These are phyloP conservation scores for Pristionchus maxplancki DNA, from an alignment of 2,888 invertebrate species.

Conservation along the genomic window DNA sequence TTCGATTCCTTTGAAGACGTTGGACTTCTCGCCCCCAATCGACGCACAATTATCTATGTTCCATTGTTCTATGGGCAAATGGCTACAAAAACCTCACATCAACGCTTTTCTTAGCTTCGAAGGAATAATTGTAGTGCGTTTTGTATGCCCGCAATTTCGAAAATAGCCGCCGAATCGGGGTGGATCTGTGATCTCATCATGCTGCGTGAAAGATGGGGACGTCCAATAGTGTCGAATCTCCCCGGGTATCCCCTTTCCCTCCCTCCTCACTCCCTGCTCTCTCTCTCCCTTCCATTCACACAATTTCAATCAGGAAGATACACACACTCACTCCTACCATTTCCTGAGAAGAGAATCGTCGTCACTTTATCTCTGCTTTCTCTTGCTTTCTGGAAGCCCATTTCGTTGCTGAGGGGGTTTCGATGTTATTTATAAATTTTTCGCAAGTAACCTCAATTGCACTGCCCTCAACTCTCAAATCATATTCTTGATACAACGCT, in stretches of 20 bases:
- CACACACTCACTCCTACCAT: slow-evolving; percentile 29
- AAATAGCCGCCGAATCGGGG: not conserved
- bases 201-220: slow-evolving; percentile 2
- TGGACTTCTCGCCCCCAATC: not conserved
- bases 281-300: not conserved
- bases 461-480: not conserved
- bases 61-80: not conserved
- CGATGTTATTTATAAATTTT: too few relatives aligned
- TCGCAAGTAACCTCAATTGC: too few relatives aligned
- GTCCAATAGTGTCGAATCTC: not conserved
- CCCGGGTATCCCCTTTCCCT: not conserved
- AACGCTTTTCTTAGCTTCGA: not conserved
- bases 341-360: slow-evolving; percentile 1
- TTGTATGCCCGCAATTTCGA: not conserved
- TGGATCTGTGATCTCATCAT: not conserved
- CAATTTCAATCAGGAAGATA: slow-evolving; percentile 38
- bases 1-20: not conserved
- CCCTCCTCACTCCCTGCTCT: not conserved
- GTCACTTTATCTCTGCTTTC: slow-evolving; percentile 3
- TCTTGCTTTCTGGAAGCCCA: not conserved
- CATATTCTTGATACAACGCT: not conserved
- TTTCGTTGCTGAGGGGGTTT: too few relatives aligned
- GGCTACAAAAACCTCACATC: not conserved
- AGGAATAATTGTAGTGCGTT: not conserved
- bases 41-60: not conserved